Conservation (phyloP, 2,888 invertebrate genomes). For the Orthosia gracilis region DNA sequence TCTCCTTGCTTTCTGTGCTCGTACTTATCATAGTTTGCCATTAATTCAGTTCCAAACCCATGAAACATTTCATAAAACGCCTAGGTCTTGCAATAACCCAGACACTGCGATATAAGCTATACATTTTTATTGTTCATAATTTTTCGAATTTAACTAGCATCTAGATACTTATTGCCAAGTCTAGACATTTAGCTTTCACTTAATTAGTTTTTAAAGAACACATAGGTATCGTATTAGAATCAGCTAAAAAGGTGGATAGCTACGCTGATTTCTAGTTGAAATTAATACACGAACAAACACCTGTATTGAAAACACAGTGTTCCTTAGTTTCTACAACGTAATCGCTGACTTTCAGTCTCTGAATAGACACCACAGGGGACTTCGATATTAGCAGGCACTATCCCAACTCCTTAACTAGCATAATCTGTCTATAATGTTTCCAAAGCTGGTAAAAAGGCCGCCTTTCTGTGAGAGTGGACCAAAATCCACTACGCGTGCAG, state of each 20-base stretch:
- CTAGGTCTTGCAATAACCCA: not conserved
- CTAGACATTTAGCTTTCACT: constrained; percentile 21
- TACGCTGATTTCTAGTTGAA: not conserved
- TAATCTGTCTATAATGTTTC: too few species aligned
- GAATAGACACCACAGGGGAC: not conserved
- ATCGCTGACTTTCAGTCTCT: not conserved
- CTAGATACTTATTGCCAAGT: not conserved
- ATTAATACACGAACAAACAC: not conserved
- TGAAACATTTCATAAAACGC: not conserved
- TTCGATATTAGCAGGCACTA: not conserved
- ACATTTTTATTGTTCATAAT: constrained; percentile 21
- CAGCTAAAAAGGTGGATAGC: not conserved
- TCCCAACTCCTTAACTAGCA: too few species aligned
- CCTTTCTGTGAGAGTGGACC: not conserved
- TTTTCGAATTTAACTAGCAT: not conserved
- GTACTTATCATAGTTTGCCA: not conserved
- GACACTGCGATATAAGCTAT: constrained; percentile 12
- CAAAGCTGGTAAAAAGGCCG: too few species aligned
- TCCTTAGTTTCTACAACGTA: too few species aligned
- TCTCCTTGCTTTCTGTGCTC: not conserved
- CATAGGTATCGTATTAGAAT: constrained; percentile 15
- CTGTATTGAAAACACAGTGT: not conserved
- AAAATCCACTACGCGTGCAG: not conserved
- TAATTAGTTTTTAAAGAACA: constrained; percentile 18
- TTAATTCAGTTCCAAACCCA: not conserved